Evolutionary conservation across 92 coral and sea anemone species (phyloP), one percentile per base, ranked within the genome.

Genomic region (Phenganax marumi): DNA sequence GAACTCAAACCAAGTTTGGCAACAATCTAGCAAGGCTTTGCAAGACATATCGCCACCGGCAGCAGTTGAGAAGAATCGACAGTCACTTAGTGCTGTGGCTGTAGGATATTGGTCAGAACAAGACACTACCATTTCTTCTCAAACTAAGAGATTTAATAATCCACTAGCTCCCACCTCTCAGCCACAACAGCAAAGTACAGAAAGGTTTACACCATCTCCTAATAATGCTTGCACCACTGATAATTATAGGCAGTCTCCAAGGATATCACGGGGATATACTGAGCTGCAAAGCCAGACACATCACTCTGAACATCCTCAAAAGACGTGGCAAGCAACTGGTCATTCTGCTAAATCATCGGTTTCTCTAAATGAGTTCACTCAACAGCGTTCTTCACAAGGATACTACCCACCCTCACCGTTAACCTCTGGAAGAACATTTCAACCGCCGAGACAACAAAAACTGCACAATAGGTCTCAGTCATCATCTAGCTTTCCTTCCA

Each of bases 31-130:
- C 21, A 23, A 23, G 65, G 7, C 21, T 10, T 1, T 47, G 3
- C 33, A 64, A 22, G 70, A 64, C 19, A 10, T 64, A 46, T 12
- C 70, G 10, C 17, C 70, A 24, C 12, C 46, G 10, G 26, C 47
- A 64, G 65, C 23, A 58, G 1, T 14, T 14, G 70, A 64, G 12
- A 64, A 18, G 13, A 64, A 64, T 64, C 70, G 39, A 22, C 70
- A 64, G 11, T 64, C 70, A 22, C 70, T 33, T 33, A 33, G 43
- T 33, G 43, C 47, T 13, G 23, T 13, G 8, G 65, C 65, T 64
- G 10, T 47, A 46, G 26, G 46, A 10, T 64, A 64, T 18, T 64
- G 70, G 70, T 64, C 70, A 64, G 70, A 47, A 64, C 70, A 64
- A 64, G 43, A 33, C 43, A 33, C 43, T 33, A 33, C 43, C 2